Evolutionary conservation across 2,797 vertebrate genomes (phyloP), one percentile per base, ranked within the genome.

Genomic region (Sebastes iracundus): DNA sequence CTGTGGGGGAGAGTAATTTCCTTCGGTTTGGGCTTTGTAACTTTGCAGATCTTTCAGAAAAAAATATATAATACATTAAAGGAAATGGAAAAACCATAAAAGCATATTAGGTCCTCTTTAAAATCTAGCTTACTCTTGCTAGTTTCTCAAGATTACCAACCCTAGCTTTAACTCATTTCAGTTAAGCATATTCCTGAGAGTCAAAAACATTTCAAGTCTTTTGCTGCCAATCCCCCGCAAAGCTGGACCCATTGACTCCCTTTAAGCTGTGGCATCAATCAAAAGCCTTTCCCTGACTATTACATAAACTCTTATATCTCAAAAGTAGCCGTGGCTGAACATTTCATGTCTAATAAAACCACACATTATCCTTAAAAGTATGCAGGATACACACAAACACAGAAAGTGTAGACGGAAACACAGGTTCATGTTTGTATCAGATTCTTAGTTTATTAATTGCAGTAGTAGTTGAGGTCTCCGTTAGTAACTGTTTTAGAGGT

Each of bases 401-500:
- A 30, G 3, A 49, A 72, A 75, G 14, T 11, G 22, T 2, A 42
- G 38, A 73, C n/a, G 7, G 13, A 72, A 13, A 35, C 68, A 80
- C 32, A 65, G 60, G 49, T 77, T 85, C 27, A 72, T 52, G 53
- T 82, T 78, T 30, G 33, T 59, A 55, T 58, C 11, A 46, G 58
- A 14, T 16, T 74, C 12, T 80, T 79, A 25, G 35, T 93, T 94
- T 92, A 92, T 93, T 93, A 2, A 68, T 72, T 52, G 18, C 35
- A 49, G 60, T 55, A 53, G 53, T 64, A n/a, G 33, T 68, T 22
- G 75, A 81, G 63, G 85, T 91, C 61, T 83, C 65, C 30, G 13
- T 84, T 42, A 65, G 81, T 85, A 79, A 87, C 71, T 85, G 68
- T 73, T 58, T 9, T 3, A 75, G 30, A 66, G 35, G 67, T 83